Evolutionary conservation across 2,797 vertebrate species (phyloP), one percentile per base, ranked within the genome.

Genomic region (Philypnodon macrostomus): DNA sequence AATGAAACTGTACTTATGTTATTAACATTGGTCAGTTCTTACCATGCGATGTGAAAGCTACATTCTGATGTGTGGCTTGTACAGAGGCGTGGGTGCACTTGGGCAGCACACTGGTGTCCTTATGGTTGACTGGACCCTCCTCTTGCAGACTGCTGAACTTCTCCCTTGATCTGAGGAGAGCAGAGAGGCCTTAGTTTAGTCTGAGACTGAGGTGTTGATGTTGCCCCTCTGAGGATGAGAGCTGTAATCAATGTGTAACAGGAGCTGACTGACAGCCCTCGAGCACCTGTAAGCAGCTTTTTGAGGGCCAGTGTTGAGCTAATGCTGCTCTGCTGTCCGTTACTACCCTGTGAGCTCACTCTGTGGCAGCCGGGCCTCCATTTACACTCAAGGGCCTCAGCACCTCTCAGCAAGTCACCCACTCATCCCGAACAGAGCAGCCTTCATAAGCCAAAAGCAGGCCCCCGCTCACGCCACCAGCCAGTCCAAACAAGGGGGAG

Each of bases 31-130:
- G n/a, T n/a, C n/a, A n/a, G n/a, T n/a, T 77, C 83, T 90, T 86
- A 94, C 94, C 92, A 93, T 91, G 89, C 86, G 88, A 88, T 90
- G 92, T 90, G 83, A 91, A 90, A 85, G 92, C 89, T 77, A 90
- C 90, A 75, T 89, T 90, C 87, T 91, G 91, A 81, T 89, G 90
- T 80, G 90, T 88, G 60, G 92, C 86, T 67, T 93, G 90, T 69
- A 89, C 87, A 87, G 92, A 85, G 64, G 83, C 86, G 73, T 85
- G 88, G 87, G 91, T 91, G 87, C 92, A 91, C 79, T 92, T 92
- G 77, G 90, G 91, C 84, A 88, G 87, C 87, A 89, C 92, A 81
- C 90, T 89, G 83, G 90, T 86, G 69, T 90, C 91, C 88, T 93
- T 90, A 77, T 90, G 89, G 87, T 89, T 90, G 85, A 92, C 90